Evolutionary conservation across 2,113 vertebrate species (phyloP).

Genomic region (Paratilapia polleni): DNA sequence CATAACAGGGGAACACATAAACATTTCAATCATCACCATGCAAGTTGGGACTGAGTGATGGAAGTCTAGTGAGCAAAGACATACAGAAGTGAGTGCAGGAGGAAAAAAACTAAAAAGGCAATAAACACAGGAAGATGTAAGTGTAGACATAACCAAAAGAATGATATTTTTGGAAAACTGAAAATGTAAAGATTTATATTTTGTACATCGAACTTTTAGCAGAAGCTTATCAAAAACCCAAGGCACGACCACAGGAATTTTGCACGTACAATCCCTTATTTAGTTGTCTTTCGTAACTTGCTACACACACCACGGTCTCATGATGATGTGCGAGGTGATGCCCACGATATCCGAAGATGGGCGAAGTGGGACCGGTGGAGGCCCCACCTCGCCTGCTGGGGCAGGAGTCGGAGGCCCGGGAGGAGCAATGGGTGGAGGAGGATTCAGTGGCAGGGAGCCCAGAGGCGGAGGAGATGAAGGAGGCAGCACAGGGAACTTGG

Average conservation of each 20-base stretch:
- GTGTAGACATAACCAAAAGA: slow-evolving; percentile 56
- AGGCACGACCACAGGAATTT: slow-evolving; percentile 38
- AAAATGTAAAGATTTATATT: slow-evolving; percentile 70
- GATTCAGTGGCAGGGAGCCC: slow-evolving; percentile 70
- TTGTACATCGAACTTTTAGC: slow-evolving; percentile 61
- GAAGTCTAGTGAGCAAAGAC: slow-evolving; percentile 24
- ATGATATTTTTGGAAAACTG: slow-evolving; percentile 62
- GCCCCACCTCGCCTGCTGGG: slow-evolving; percentile 80
- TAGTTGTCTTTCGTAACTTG: slow-evolving; percentile 25
- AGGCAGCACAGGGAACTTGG: slow-evolving; percentile 90
- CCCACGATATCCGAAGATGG: slow-evolving; percentile 95
- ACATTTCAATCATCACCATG: slow-evolving; percentile 42
- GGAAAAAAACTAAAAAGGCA: slow-evolving; percentile 22
- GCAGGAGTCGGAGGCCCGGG: slow-evolving; percentile 59
- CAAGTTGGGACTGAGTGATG: slow-evolving; percentile 37
- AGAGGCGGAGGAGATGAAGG: slow-evolving; percentile 84
- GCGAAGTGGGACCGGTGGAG: slow-evolving; percentile 84
- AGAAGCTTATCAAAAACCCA: slow-evolving; percentile 12
- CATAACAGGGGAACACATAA: slow-evolving; percentile 43
- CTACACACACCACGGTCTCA: slow-evolving; percentile 71
- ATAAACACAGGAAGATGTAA: slow-evolving; percentile 47
- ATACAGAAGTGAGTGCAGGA: not conserved
- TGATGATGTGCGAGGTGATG: slow-evolving; percentile 99
- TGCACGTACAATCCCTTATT: slow-evolving; percentile 59
- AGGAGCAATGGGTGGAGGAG: slow-evolving; percentile 74